phyloP scores from a whole-genome alignment of 2,888 invertebrate species.

The Tetropium fuscum region DNA sequence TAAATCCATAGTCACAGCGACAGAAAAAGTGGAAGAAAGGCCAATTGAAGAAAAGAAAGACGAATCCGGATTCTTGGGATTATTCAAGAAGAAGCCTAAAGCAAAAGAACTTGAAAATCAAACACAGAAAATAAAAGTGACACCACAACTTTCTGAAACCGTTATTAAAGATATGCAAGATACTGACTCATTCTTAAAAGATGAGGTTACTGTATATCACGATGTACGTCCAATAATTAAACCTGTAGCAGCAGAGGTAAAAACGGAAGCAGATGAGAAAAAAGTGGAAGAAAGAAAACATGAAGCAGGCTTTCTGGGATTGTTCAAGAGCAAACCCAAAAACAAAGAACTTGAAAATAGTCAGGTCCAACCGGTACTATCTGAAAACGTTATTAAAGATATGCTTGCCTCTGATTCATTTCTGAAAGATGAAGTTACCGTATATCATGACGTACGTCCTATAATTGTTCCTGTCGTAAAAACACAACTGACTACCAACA shows the following conservation, averaged over 20 bases:
- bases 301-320: constrained; percentile 29
- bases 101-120: constrained; percentile 2
- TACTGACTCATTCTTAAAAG: constrained; percentile 27
- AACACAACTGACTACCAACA: not conserved
- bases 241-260: not conserved
- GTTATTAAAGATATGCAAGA: constrained; percentile 31
- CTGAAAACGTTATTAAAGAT: constrained; percentile 18
- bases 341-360: constrained; percentile 11
- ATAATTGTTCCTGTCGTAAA: not conserved
- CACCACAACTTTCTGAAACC: constrained; percentile 23
- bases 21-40: not conserved
- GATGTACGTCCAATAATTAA: constrained; percentile 34
- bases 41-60: not conserved
- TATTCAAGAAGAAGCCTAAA: constrained; percentile 31
- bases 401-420: constrained; percentile 37
- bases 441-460: constrained; percentile 43
- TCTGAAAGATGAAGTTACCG: constrained; percentile 41
- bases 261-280: not conserved
- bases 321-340: constrained; percentile 36
- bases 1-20: no score
- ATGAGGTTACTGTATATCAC: constrained; percentile 35
- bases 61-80: constrained; percentile 29
- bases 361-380: constrained; percentile 1
- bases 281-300: constrained; percentile 19
- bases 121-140: constrained; percentile 10